Evolutionary conservation across 1,140 invertebrate genomes (phyloP).

Genomic region (Lucilia sericata): DNA sequence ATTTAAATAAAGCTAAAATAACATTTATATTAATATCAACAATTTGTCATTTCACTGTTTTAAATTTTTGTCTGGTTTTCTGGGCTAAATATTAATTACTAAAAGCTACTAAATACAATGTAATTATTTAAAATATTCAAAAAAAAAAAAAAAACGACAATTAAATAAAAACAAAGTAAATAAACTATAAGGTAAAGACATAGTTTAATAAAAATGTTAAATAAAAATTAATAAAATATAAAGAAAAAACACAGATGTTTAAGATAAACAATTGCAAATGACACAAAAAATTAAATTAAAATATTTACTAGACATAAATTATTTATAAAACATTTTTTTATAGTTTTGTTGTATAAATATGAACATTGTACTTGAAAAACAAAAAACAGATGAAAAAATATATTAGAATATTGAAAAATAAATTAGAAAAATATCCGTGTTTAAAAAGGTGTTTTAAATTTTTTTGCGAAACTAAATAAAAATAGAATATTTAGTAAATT

Average conservation of each 20-base stretch:
- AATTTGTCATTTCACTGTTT: background rate
- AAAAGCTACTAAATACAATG: background rate
- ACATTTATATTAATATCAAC: background rate
- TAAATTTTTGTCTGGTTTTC: background rate
- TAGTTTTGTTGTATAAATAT: background rate
- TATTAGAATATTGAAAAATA: background rate
- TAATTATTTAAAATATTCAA: slow-evolving; percentile 13
- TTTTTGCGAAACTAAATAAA: too few relatives aligned
- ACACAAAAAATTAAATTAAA: background rate
- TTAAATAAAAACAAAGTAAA: background rate
- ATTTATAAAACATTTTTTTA: background rate
- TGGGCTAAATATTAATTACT: background rate
- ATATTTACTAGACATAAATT: background rate
- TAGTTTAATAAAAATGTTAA: background rate
- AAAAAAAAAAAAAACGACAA: background rate
- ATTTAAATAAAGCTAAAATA: background rate
- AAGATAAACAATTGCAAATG: background rate
- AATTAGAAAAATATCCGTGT: background rate
- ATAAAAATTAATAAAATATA: background rate
- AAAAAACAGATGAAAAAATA: background rate
- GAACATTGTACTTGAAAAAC: background rate
- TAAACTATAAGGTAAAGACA: background rate
- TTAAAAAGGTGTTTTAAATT: background rate
- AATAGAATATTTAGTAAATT: too few relatives aligned
- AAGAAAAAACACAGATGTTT: slow-evolving; percentile 15